Percentiles rank a stretch among this genome's conserved stretches.
Conservation (phyloP, 2,113 vertebrate species). For the Tyrannus savana region DNA sequence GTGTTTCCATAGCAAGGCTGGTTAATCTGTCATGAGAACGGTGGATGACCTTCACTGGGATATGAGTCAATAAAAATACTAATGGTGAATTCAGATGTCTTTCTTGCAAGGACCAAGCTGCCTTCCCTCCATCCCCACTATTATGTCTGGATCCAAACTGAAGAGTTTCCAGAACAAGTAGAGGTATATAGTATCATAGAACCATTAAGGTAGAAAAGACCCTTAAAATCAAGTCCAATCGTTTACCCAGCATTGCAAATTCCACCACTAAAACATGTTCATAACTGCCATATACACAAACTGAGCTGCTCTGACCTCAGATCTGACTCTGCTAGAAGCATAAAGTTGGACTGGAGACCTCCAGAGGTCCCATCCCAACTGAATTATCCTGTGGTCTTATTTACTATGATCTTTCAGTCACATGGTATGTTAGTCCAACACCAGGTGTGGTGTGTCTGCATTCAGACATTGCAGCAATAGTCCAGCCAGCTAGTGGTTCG, state of each 20-base stretch:
- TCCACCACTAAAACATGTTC: neutral
- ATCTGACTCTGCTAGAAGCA: neutral
- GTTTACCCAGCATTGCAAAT: neutral
- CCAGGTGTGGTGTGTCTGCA: neutral
- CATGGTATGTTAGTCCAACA: neutral
- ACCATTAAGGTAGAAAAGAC: neutral
- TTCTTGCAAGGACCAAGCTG: neutral
- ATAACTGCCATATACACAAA: neutral
- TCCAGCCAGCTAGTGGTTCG: neutral
- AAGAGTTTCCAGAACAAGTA: neutral
- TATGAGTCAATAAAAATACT: neutral
- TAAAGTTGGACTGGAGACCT: neutral
- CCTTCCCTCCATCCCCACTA: neutral
- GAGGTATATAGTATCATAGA: neutral
- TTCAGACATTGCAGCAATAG: neutral
- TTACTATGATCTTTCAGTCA: neutral
- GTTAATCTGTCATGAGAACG: neutral
- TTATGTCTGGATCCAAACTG: neutral
- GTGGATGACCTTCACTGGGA: neutral
- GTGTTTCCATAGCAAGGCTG: neutral
- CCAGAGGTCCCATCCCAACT: neutral
- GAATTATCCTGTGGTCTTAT: neutral
- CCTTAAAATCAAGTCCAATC: neutral
- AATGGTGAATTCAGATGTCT: neutral
- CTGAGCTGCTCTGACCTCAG: neutral